These are phyloP conservation scores for Myotis planiceps DNA, from an alignment of 2,797 vertebrate species.

Conservation along the genomic window DNA sequence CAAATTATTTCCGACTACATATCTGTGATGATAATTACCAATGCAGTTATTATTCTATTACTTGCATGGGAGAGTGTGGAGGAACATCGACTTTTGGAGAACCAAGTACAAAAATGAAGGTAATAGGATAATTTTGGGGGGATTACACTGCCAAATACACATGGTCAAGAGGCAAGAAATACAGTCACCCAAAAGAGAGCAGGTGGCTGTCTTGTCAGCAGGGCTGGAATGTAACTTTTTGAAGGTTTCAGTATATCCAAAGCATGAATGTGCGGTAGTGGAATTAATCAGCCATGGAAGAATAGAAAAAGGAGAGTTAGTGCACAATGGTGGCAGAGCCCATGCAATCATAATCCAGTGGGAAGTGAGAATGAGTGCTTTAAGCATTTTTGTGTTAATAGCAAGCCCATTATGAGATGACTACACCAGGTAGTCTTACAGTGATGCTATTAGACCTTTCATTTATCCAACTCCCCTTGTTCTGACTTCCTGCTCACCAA, in stretches of 20 bases:
- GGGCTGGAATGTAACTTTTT: background rate
- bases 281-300: constrained; percentile 2
- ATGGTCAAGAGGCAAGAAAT: constrained; percentile 13
- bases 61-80: background rate
- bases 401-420: background rate
- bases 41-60: constrained; percentile 1
- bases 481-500: background rate
- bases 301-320: background rate
- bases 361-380: background rate
- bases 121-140: background rate
- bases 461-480: background rate
- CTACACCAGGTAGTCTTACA: background rate
- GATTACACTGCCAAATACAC: background rate
- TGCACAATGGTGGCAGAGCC: background rate
- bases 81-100: background rate
- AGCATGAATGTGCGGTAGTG: background rate
- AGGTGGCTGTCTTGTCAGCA: background rate
- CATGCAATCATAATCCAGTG: background rate
- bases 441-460: background rate
- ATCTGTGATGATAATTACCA: background rate
- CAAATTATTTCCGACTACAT: background rate
- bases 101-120: background rate
- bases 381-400: background rate
- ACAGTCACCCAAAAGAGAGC: background rate
- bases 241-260: background rate